A percentile compares a stretch with the other conserved stretches of the same genome.
Evolutionary conservation across 1,140 invertebrate genomes (phyloP).

Genomic region (Camponotus floridanus): DNA sequence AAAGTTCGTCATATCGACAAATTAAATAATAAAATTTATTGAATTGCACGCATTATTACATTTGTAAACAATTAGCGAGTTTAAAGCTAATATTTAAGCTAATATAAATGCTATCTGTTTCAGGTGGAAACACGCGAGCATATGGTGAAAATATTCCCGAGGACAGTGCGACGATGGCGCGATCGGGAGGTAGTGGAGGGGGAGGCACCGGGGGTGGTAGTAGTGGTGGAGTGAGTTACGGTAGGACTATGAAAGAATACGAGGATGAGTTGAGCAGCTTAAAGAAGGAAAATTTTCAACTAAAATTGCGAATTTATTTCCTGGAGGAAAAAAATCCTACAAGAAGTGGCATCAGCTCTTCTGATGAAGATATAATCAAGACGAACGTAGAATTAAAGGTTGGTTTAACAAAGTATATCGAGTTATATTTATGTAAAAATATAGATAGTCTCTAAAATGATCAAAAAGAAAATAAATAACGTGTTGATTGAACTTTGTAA

Average conservation of each 20-base stretch:
- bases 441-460: background rate
- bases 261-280: slow-evolving; percentile 94
- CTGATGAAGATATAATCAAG: slow-evolving; percentile 89
- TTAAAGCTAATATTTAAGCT: background rate
- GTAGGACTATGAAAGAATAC: slow-evolving; percentile 94
- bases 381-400: slow-evolving; percentile 94
- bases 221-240: slow-evolving; percentile 80
- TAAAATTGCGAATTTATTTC: slow-evolving; percentile 96
- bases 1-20: background rate
- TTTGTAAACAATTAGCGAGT: background rate
- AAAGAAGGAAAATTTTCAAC: slow-evolving; percentile 96
- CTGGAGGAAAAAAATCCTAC: slow-evolving; percentile 92
- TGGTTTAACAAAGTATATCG: slow-evolving; percentile 86
- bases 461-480: background rate
- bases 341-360: slow-evolving; percentile 86
- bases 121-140: slow-evolving; percentile 77
- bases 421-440: background rate
- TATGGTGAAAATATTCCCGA: slow-evolving; percentile 76
- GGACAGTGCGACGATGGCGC: slow-evolving; percentile 22
- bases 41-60: no score
- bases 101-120: slow-evolving; percentile 37
- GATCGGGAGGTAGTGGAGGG: slow-evolving; percentile 63
- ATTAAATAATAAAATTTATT: background rate
- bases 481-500: no score
- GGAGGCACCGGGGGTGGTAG: slow-evolving; percentile 73